phyloP scores from a whole-genome alignment of 2,113 vertebrate species.

The Prunella fulvescens region DNA sequence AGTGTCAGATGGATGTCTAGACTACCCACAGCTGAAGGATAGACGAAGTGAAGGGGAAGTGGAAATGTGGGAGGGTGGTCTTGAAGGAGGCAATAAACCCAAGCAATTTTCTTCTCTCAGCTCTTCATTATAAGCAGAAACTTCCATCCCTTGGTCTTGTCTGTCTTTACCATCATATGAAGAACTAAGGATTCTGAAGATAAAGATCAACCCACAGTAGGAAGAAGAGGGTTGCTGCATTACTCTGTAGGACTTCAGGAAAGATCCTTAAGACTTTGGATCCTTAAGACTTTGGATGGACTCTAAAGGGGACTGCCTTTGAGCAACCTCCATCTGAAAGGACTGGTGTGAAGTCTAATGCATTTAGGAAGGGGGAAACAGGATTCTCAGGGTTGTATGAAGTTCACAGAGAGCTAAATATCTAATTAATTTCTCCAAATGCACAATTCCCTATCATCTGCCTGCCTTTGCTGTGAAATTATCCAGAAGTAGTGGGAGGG shows the following conservation, averaged over 20 bases:
- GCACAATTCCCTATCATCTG: background rate
- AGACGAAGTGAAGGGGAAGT: background rate
- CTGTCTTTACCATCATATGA: background rate
- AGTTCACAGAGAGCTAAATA: background rate
- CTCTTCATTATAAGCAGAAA: background rate
- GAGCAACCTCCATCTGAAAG: background rate
- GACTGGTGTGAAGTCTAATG: background rate
- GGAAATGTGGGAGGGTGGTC: background rate
- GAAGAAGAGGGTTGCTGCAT: background rate
- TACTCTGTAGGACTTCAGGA: background rate
- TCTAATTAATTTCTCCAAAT: background rate
- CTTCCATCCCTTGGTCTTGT: background rate
- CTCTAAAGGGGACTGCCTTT: background rate
- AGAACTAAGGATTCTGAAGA: background rate
- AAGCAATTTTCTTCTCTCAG: background rate
- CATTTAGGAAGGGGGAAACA: background rate
- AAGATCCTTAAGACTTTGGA: background rate
- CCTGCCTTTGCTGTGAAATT: background rate
- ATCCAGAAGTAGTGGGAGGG: background rate
- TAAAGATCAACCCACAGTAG: background rate
- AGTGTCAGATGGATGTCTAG: background rate
- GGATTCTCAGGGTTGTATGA: background rate
- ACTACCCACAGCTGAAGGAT: background rate
- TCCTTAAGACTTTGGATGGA: background rate
- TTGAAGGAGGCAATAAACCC: background rate